Evolutionary conservation across 2,888 invertebrate genomes (phyloP).

Genomic region (Helleia helle): DNA sequence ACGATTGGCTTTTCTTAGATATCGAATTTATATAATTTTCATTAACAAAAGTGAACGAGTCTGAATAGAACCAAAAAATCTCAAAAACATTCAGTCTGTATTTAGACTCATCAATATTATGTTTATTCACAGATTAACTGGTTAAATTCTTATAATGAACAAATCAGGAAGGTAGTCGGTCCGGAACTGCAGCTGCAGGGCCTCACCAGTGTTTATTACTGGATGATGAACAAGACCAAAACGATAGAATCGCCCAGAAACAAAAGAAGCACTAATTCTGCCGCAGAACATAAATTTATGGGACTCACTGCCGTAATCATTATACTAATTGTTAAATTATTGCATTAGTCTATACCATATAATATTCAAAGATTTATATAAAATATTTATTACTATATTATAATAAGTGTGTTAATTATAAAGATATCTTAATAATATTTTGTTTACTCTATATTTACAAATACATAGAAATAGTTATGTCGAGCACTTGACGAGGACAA

Average conservation of each 20-base stretch:
- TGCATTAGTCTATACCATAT: too few species aligned
- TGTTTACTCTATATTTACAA: too few species aligned
- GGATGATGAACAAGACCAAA: conserved; percentile 89
- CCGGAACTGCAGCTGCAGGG: conserved; percentile 81
- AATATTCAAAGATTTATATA: too few species aligned
- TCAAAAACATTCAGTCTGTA: too few species aligned
- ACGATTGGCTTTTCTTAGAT: too few species aligned
- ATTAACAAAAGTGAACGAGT: too few species aligned
- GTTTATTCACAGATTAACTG: conserved; percentile 76
- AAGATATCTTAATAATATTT: too few species aligned
- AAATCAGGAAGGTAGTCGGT: conserved; percentile 82
- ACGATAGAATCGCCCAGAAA: conserved; percentile 64
- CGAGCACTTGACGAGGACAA: background rate
- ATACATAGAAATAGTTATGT: background rate
- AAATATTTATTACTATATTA: too few species aligned
- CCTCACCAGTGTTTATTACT: conserved; percentile 81
- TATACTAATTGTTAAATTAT: background rate
- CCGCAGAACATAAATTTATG: background rate
- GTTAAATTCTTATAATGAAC: conserved; percentile 85
- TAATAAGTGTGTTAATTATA: too few species aligned
- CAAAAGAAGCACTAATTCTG: conserved; percentile 25
- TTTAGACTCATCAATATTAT: too few species aligned
- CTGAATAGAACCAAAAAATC: too few species aligned
- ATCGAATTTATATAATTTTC: too few species aligned
- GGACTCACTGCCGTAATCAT: background rate